A percentile compares a stretch with the other conserved stretches of the same genome.
Conservation (phyloP, 1,140 invertebrate species). For the Sarcophaga peregrina region DNA sequence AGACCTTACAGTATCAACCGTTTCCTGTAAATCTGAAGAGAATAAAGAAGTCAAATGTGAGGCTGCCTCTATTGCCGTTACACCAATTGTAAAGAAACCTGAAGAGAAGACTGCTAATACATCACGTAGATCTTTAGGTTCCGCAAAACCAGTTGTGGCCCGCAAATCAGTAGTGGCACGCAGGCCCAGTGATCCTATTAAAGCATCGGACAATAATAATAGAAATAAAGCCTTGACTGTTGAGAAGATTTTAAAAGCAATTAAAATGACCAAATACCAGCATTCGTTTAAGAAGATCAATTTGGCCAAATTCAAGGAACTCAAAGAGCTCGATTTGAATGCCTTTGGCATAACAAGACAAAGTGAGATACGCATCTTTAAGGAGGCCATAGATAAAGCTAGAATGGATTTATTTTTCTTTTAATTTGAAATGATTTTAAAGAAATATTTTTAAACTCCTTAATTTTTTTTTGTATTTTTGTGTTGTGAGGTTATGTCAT, state of each 20-base stretch:
- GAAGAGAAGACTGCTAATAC: not conserved
- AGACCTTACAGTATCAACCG: too few species aligned
- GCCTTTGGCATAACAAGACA: slow-evolving; percentile 12
- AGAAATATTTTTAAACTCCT: not conserved
- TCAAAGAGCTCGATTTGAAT: slow-evolving; percentile 23
- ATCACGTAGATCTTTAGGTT: not conserved
- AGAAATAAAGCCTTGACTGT: not conserved
- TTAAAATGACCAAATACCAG: slow-evolving; percentile 27
- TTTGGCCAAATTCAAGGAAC: not conserved
- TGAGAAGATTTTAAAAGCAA: not conserved
- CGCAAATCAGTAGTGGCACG: not conserved
- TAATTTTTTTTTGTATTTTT: not conserved
- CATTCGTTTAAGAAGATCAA: not conserved
- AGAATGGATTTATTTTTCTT: not conserved
- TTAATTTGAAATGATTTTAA: not conserved
- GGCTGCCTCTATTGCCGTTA: too few species aligned
- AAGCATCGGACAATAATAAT: not conserved
- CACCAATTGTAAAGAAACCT: not conserved
- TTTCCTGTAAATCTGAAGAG: too few species aligned
- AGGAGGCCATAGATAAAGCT: slow-evolving; percentile 7
- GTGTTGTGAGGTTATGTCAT: not conserved
- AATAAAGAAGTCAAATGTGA: too few species aligned
- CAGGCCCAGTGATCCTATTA: not conserved
- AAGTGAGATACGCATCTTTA: not conserved
- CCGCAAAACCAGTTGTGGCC: not conserved